Conservation (phyloP, 1,140 invertebrate genomes). For the Ostrea edulis region DNA sequence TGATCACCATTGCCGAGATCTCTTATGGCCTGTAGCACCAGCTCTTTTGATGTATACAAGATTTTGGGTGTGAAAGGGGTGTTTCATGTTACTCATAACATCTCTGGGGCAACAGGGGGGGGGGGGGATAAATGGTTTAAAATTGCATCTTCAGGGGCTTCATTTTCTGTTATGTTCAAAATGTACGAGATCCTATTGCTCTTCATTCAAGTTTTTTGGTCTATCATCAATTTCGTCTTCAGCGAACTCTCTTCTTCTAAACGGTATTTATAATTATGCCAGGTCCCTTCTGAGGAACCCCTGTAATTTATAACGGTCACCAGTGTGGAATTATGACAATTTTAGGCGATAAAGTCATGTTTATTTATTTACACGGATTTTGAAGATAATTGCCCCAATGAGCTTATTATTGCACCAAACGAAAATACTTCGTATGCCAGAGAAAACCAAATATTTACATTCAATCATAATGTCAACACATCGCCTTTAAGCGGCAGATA, state of each 20-base stretch:
- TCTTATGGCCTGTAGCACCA: not conserved
- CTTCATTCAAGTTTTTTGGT: too few relatives aligned
- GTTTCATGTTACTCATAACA: not conserved
- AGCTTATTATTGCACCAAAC: conserved; percentile 27
- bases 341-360: conserved; percentile 23
- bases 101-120: not conserved
- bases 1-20: not conserved
- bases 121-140: not conserved
- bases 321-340: conserved; percentile 10
- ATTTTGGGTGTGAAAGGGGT: conserved; percentile 15
- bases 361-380: conserved; percentile 30
- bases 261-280: not conserved
- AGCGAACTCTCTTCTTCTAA: not conserved
- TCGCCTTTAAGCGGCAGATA: conserved; percentile 14
- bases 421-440: not conserved
- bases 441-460: not conserved
- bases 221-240: too few relatives aligned
- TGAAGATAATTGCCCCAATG: conserved; percentile 21
- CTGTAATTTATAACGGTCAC: not conserved
- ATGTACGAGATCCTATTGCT: not conserved
- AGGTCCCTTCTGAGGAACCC: not conserved
- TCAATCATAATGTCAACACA: conserved; percentile 21
- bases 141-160: not conserved
- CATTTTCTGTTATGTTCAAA: not conserved
- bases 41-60: not conserved